phyloP scores from a whole-genome alignment of 2,797 vertebrate species.

The Fundulus diaphanus region DNA sequence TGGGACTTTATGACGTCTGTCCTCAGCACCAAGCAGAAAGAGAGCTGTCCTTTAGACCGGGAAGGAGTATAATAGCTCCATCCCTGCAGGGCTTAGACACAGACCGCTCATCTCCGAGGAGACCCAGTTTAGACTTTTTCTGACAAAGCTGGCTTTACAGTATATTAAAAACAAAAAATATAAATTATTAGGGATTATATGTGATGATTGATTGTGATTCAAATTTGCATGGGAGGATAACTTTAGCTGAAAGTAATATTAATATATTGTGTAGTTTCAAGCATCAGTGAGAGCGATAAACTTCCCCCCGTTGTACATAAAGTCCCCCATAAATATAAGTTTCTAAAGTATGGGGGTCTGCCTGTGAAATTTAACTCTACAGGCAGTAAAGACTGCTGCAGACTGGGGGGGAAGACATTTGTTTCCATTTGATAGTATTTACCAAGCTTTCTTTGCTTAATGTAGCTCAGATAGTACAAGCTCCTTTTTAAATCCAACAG shows the following conservation, averaged over 20 bases:
- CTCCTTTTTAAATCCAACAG: too few relatives aligned
- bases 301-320: not conserved
- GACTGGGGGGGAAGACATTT: not conserved
- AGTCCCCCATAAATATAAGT: not conserved
- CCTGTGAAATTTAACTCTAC: not conserved
- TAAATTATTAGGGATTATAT: not conserved
- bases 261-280: not conserved
- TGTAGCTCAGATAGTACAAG: not conserved
- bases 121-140: not conserved
- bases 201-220: not conserved
- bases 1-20: slow-evolving; percentile 26
- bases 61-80: slow-evolving; percentile 17
- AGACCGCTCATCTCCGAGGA: not conserved
- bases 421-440: not conserved
- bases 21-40: slow-evolving; percentile 20
- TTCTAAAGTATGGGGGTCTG: not conserved
- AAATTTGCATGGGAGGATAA: not conserved
- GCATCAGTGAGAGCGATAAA: not conserved
- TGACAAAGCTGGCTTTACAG: not conserved
- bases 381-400: not conserved
- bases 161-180: not conserved
- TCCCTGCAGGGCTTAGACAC: slow-evolving; percentile 6
- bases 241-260: not conserved
- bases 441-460: not conserved
- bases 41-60: slow-evolving; percentile 7